Percentiles rank a stretch among this genome's conserved stretches.
These are phyloP conservation scores for Epizoanthus fatuus DNA, from an alignment of 92 coral and sea anemone genomes.

Conservation along the genomic window DNA sequence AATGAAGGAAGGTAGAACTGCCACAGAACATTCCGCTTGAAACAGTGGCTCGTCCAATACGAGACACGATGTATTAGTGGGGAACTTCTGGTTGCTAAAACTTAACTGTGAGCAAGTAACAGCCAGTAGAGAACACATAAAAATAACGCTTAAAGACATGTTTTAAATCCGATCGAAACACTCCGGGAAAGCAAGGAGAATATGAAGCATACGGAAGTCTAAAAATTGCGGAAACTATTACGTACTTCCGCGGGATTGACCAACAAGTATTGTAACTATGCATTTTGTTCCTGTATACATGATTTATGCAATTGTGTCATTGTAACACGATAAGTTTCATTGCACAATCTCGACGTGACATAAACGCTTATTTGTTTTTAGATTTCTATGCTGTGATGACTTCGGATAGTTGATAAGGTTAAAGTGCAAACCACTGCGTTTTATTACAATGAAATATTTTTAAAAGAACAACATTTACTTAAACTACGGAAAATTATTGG, in stretches of 20 bases:
- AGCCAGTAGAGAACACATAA: conserved; percentile 51
- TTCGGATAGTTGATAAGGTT: too few relatives aligned
- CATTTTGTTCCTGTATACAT: too few relatives aligned
- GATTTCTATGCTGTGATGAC: conserved; percentile 27
- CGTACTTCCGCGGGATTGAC: too few relatives aligned
- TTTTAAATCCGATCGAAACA: conserved; percentile 30
- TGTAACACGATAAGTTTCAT: neutral
- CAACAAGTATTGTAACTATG: conserved; percentile 31
- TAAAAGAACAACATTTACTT: conserved; percentile 35
- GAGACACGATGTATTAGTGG: conserved; percentile 42
- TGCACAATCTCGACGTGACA: conserved; percentile 14
- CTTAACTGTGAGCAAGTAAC: conserved; percentile 48
- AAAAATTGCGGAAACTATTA: conserved; percentile 18
- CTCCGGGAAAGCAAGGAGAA: conserved; percentile 30
- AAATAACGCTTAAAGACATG: conserved; percentile 41
- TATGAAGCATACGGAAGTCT: conserved; percentile 7
- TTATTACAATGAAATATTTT: conserved; percentile 29
- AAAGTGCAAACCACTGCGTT: conserved; percentile 16
- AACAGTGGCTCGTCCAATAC: conserved; percentile 44
- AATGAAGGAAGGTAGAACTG: conserved; percentile 46
- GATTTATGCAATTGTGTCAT: too few relatives aligned
- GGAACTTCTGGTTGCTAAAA: conserved; percentile 43
- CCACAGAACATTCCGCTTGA: conserved; percentile 46
- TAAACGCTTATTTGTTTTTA: conserved; percentile 23
- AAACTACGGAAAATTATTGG: too few relatives aligned